Evolutionary conservation across 2,888 invertebrate species (phyloP), one percentile per base, ranked within the genome.

Genomic region (Boloria selene): DNA sequence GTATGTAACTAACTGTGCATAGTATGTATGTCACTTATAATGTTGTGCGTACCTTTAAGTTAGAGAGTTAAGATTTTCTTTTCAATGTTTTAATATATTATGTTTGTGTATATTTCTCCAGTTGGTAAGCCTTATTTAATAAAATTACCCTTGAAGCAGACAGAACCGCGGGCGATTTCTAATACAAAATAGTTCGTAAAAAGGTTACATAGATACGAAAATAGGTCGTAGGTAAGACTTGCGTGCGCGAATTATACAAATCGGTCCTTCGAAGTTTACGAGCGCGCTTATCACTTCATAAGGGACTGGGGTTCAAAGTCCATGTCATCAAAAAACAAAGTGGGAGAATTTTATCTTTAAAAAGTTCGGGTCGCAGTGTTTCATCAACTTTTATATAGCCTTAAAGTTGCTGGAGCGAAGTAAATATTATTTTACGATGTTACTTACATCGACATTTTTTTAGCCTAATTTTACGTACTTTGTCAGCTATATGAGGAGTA

Each of bases 201-300:
- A 38, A 38, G 31, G 31, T 38, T 10, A 38, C 31, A 38, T 45
- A 22, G n/a, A 45, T 22, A 45, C 22, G 13, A 54, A 55, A 42
- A 44, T 42, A 54, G 53, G 38, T 2, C 17, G 4, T 18, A 38
- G 31, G 31, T 38, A 10, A 10, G 50, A 22, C 22, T 56, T 65
- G 68, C 73, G 69, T 51, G 60, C 62, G 68, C 66, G 76, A 75
- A 84, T 84, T 84, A 84, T 84, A 84, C 83, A 83, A 83, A 84
- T 80, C 71, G 77, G 78, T 68, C 71, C 75, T 83, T 84, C 80
- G 77, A 82, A 83, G 82, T 82, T 83, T 82, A 84, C 76, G 83
- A 79, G 64, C 61, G 53, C 74, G 10, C 56, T 63, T 63, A 63
- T 56, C 56, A 56, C 63, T 63, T 63, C 26, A 63, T 63, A 50